Conservation (phyloP, 2,797 vertebrate genomes). For the Crypturellus tataupa region DNA sequence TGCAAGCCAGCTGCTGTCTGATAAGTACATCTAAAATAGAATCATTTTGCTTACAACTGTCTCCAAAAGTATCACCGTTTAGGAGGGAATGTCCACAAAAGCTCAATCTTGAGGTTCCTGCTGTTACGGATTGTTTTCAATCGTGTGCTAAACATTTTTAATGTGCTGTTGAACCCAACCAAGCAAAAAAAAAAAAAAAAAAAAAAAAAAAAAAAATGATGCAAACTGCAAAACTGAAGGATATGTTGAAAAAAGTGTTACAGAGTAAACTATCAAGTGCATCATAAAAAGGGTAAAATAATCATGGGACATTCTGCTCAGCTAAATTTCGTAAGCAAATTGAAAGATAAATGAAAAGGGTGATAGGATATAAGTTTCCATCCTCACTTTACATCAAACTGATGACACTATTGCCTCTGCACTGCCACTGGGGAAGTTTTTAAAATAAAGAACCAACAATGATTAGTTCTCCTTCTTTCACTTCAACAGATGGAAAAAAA, state of each 20-base stretch:
- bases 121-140: constrained; percentile 4
- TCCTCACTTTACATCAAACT: constrained; percentile 5
- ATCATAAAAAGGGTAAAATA: not conserved
- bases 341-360: not conserved
- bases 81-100: not conserved
- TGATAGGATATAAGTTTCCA: not conserved
- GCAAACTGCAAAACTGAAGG: constrained; percentile 8
- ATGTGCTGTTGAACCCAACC: constrained; percentile 31
- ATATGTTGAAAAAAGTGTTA: not conserved
- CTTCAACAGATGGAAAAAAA: not conserved
- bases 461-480: not conserved
- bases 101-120: not conserved
- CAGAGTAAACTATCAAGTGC: not conserved
- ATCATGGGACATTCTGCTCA: not conserved
- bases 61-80: constrained; percentile 25
- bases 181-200: constrained; percentile 49
- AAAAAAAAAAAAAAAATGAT: constrained; percentile 47
- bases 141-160: not conserved
- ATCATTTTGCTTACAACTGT: not conserved
- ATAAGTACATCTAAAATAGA: constrained; percentile 45
- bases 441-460: not conserved
- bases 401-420: not conserved
- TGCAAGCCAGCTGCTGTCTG: not conserved
- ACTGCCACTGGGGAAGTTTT: not conserved
- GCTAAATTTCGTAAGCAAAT: constrained; percentile 1